Evolutionary conservation across 2,888 invertebrate species (phyloP).

Genomic region (Lepeophtheirus nordmannii): DNA sequence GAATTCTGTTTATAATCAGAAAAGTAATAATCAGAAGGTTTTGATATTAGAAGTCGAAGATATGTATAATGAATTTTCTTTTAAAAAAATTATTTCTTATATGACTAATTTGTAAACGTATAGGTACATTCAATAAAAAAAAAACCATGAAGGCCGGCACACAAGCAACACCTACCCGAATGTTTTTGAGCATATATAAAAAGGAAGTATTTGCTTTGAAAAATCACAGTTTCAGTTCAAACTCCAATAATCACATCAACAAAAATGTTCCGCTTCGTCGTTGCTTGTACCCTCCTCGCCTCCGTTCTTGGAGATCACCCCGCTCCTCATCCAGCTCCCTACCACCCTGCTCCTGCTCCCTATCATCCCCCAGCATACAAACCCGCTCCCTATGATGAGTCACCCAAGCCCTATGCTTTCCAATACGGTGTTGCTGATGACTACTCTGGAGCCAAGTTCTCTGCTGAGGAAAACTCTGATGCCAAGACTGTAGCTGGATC

Average conservation of each 20-base stretch:
- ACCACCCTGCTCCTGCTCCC: constrained; percentile 9
- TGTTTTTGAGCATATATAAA: no score
- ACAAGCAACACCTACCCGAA: no score
- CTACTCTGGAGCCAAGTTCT: constrained; percentile 16
- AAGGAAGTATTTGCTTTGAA: no score
- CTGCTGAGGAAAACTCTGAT: constrained; percentile 11
- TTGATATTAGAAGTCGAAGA: no score
- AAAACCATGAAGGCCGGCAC: no score
- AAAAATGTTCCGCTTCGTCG: constrained; percentile 16
- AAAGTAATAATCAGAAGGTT: no score
- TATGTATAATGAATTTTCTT: no score
- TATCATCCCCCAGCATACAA: constrained; percentile 16
- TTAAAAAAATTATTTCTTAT: no score
- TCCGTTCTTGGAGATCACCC: constrained; percentile 8
- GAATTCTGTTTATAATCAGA: no score
- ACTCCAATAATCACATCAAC: constrained; percentile 1
- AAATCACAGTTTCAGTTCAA: no score
- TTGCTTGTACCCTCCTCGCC: constrained; percentile 7
- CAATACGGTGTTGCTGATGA: constrained; percentile 11
- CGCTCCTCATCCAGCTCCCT: constrained; percentile 12
- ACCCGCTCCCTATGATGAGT: not conserved
- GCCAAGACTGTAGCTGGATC: constrained; percentile 4
- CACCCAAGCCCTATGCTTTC: not conserved
- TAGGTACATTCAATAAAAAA: no score
- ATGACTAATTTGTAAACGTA: no score